These are phyloP conservation scores for cattle (Bos taurus) DNA, from an alignment of 2,113 vertebrate genomes.

Conservation along the genomic window DNA sequence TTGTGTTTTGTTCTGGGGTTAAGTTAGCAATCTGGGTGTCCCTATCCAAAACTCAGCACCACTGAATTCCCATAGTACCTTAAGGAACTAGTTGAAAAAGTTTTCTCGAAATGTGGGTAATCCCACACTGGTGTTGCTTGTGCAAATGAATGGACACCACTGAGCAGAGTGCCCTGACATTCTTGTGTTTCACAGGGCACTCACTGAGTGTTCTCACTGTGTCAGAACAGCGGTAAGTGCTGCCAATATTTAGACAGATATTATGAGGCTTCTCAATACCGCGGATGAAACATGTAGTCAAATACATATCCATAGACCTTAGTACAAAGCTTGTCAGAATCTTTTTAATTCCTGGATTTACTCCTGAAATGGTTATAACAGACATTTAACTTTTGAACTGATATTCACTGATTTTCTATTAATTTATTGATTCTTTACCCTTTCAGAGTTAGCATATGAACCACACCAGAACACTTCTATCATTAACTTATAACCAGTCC, in stretches of 20 bases:
- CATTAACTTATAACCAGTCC: neutral
- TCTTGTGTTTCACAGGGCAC: neutral
- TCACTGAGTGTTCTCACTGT: neutral
- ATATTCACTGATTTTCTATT: neutral
- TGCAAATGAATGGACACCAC: neutral
- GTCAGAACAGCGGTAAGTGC: neutral
- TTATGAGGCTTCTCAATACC: neutral
- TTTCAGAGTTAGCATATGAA: neutral
- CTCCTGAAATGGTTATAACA: neutral
- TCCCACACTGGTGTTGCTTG: neutral
- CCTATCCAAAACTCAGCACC: neutral
- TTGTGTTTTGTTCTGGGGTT: neutral
- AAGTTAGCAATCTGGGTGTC: neutral
- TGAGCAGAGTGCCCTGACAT: neutral
- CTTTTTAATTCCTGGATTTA: neutral
- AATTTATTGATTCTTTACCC: neutral
- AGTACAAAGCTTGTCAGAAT: neutral
- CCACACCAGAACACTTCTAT: neutral
- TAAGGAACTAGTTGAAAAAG: neutral
- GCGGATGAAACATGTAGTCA: neutral
- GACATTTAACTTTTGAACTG: neutral
- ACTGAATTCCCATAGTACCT: neutral
- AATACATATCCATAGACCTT: neutral
- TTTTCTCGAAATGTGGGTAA: neutral
- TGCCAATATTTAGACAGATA: neutral